Evolutionary conservation across 2,113 vertebrate genomes (phyloP).

Genomic region (Cyprinodon tularosa): DNA sequence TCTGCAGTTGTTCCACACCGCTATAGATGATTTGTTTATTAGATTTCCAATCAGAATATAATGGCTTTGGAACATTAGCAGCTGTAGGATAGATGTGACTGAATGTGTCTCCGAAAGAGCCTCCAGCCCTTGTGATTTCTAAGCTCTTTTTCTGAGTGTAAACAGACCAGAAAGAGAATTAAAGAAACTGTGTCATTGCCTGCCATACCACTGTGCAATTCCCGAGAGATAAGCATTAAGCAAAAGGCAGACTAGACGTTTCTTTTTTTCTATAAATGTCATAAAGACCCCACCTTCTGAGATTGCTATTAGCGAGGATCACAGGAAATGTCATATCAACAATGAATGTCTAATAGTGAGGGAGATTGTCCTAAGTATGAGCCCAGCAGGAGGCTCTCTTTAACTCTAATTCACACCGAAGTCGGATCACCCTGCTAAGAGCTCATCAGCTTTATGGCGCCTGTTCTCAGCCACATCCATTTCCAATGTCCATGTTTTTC

Average conservation of each 20-base stretch:
- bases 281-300: constrained; percentile 79
- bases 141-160: constrained; percentile 65
- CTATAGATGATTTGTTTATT: constrained; percentile 70
- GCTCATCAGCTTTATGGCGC: constrained; percentile 82
- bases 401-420: constrained; percentile 83
- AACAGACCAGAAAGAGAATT: constrained; percentile 78
- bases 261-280: constrained; percentile 61
- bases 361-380: constrained; percentile 83
- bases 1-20: constrained; percentile 46
- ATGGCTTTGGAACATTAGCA: constrained; percentile 51
- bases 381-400: constrained; percentile 78
- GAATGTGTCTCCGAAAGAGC: constrained; percentile 31
- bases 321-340: constrained; percentile 80
- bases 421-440: constrained; percentile 80
- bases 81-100: constrained; percentile 44
- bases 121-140: constrained; percentile 33
- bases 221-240: constrained; percentile 84
- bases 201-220: constrained; percentile 74
- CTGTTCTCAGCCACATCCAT: constrained; percentile 63
- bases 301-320: constrained; percentile 80
- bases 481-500: constrained; percentile 68
- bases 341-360: constrained; percentile 80
- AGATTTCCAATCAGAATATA: constrained; percentile 66
- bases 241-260: constrained; percentile 76
- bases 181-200: constrained; percentile 63